Evolutionary conservation across 2,888 invertebrate species (phyloP).

Genomic region (Lochmaea capreae): DNA sequence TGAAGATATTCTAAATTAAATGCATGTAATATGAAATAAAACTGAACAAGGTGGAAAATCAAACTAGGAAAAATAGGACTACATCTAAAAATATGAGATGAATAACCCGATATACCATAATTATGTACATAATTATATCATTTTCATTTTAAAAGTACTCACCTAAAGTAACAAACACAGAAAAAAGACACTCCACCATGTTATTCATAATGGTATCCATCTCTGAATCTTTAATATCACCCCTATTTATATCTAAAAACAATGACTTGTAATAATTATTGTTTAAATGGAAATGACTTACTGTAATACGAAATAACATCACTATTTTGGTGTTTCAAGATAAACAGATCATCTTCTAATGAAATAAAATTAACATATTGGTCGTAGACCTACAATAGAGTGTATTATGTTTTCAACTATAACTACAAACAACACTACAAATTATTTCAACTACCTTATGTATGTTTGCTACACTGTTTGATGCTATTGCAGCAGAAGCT

Average conservation of each 20-base stretch:
- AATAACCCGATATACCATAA: not conserved
- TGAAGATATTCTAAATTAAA: too few species aligned
- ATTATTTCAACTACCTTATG: slow-evolving; percentile 75
- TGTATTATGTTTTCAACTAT: slow-evolving; percentile 1
- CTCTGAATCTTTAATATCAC: slow-evolving; percentile 93
- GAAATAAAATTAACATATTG: slow-evolving; percentile 99
- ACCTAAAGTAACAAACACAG: slow-evolving; percentile 97
- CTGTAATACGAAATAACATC: slow-evolving; percentile 93
- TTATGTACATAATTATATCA: too few species aligned
- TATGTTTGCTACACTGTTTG: slow-evolving; percentile 90
- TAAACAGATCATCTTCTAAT: slow-evolving; percentile 97
- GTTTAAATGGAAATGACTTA: slow-evolving; percentile 62
- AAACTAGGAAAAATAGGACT: too few species aligned
- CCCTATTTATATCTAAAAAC: slow-evolving; percentile 87
- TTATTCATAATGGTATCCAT: slow-evolving; percentile 94
- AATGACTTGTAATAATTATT: slow-evolving; percentile 16
- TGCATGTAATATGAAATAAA: too few species aligned
- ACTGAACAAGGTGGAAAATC: too few species aligned
- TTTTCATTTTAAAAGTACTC: slow-evolving; percentile 54
- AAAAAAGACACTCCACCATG: slow-evolving; percentile 96
- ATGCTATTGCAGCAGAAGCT: slow-evolving; percentile 90
- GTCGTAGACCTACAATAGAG: slow-evolving; percentile 80
- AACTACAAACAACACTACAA: not conserved
- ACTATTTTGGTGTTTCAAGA: slow-evolving; percentile 91
- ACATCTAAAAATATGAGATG: not conserved